Evolutionary conservation across 2,797 vertebrate species (phyloP).

Genomic region (Coccyzus lansbergi): DNA sequence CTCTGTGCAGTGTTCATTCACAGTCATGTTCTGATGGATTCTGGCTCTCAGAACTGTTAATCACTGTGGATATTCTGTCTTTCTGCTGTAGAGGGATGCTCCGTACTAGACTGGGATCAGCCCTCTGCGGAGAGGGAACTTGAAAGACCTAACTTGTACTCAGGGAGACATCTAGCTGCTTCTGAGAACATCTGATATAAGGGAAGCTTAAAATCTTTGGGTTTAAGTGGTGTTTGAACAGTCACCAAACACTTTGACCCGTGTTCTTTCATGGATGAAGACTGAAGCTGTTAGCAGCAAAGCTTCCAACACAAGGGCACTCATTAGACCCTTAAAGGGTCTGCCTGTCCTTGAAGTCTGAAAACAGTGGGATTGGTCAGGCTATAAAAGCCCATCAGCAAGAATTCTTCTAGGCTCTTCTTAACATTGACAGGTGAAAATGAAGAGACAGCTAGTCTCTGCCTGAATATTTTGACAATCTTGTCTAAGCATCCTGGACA

Average conservation of each 20-base stretch:
- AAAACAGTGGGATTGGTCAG: neutral
- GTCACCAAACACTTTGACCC: neutral
- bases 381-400: neutral
- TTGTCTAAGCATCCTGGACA: neutral
- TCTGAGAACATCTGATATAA: neutral
- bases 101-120: neutral
- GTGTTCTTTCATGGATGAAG: neutral
- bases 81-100: conserved; percentile 31
- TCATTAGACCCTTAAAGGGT: no score
- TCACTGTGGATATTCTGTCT: neutral
- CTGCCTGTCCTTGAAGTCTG: neutral
- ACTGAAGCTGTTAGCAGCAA: neutral
- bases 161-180: neutral
- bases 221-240: neutral
- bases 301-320: neutral
- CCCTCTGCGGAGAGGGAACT: neutral
- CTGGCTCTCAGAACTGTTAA: neutral
- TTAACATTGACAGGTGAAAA: neutral
- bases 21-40: neutral
- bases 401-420: neutral
- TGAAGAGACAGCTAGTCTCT: neutral
- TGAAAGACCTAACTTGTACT: neutral
- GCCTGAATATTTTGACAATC: neutral
- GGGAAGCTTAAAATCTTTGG: neutral
- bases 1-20: neutral